Base-by-base conservation (phyloP, 2,113 vertebrate genomes). In the Ranitomeya imitator region DNA sequence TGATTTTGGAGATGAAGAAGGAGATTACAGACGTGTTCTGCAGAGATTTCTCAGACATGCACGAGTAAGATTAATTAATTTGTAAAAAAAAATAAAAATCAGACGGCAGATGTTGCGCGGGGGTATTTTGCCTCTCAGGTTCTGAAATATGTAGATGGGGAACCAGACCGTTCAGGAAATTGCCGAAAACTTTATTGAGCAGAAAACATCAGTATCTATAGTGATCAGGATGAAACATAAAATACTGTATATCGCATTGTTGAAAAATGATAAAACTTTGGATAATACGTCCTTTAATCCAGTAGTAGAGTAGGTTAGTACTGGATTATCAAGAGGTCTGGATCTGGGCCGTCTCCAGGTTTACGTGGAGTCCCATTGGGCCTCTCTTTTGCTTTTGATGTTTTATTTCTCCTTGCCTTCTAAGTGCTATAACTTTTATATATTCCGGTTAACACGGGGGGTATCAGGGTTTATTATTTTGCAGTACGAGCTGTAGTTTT, bases 61-160 rank as follows among this genome's bases (percentile, higher is more conserved):
- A 26, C 37, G 21, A 61, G 31, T 2, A 79, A 86, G 77, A 86
- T 86, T 86, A 86, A 86, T 86, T 79, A 86, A 61, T 86, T 80
- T 52, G 77, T 86, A 61, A 80, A 57, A 55, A 76, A 45, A 85
- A 57, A 26, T 16, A 83, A 73, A 63, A 85, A 18, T 21, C 19
- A 63, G 19, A 57, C 77, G 16, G 85, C 85, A 86, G 85, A 86
- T 86, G 85, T 86, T 78, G 67, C 18, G 73, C 12, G 85, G 60
- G 52, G 77, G 67, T 57, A 69, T 54, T 10, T 23, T 7, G 85
- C 61, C 85, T 69, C 61, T 31, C 85, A 69, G 76, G 77, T 79
- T 80, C 65, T 78, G 76, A 86, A 79, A 86, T 86, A 78, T 55
- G 85, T 76, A 79, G 60, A 86, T 14, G 23, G 51, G 65, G 74